These are phyloP conservation scores for Lordiphosa collinella DNA, from an alignment of 1,140 invertebrate species.

Conservation along the genomic window DNA sequence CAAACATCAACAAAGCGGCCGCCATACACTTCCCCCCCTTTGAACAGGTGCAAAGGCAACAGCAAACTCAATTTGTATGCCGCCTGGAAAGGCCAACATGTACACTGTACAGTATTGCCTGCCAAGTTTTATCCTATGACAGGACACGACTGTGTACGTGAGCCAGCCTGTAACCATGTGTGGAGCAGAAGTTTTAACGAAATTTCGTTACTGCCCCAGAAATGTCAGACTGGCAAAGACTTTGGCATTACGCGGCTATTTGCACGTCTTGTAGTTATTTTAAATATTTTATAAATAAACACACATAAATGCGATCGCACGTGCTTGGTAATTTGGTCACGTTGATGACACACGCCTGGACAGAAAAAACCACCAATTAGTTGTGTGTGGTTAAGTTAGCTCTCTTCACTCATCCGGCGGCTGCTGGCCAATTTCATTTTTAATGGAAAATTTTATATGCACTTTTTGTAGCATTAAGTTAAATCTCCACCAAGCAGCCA, in stretches of 20 bases:
- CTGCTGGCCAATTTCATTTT: too few relatives aligned
- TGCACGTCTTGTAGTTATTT: slow-evolving; percentile 63
- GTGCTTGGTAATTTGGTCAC: slow-evolving; percentile 43
- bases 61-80: slow-evolving; percentile 63
- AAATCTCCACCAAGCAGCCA: slow-evolving; percentile 25
- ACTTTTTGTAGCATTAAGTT: slow-evolving; percentile 14
- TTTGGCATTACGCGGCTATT: slow-evolving; percentile 29
- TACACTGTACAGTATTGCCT: slow-evolving; percentile 4
- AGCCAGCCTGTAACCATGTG: slow-evolving; percentile 25
- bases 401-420: too few relatives aligned
- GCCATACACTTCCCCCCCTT: too few relatives aligned
- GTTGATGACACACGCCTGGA: slow-evolving; percentile 45
- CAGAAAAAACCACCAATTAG: not conserved
- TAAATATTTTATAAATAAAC: slow-evolving; percentile 71
- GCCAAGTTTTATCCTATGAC: slow-evolving; percentile 49
- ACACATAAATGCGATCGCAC: slow-evolving; percentile 51
- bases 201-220: slow-evolving; percentile 21
- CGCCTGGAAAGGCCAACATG: slow-evolving; percentile 14
- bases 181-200: slow-evolving; percentile 19
- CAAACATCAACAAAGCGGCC: slow-evolving; percentile 14
- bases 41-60: too few relatives aligned
- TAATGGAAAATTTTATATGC: slow-evolving; percentile 16
- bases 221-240: slow-evolving; percentile 31
- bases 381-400: too few relatives aligned
- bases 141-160: slow-evolving; percentile 59